These are phyloP conservation scores for Hippocampus barbouri DNA, from an alignment of 2,113 vertebrate species.

Conservation along the genomic window DNA sequence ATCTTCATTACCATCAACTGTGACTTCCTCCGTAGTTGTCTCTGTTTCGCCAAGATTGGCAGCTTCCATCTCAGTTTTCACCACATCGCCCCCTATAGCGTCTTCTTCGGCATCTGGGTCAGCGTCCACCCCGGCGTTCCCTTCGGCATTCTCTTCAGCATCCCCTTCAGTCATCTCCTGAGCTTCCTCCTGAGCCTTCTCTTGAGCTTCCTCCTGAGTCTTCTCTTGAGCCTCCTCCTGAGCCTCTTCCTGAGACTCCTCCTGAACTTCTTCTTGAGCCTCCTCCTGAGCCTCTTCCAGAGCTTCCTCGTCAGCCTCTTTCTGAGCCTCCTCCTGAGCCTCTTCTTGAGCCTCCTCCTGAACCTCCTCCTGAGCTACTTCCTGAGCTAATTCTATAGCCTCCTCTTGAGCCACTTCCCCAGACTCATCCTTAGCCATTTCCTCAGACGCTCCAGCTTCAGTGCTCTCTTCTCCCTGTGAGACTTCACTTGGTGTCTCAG, in stretches of 20 bases:
- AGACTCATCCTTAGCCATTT: background rate
- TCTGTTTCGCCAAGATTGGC: constrained; percentile 35
- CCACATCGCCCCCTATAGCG: background rate
- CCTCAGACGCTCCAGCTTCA: constrained; percentile 18
- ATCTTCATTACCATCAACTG: constrained; percentile 10
- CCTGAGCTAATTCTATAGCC: background rate
- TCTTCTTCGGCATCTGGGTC: background rate
- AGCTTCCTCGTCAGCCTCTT: background rate
- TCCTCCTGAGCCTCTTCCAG: background rate
- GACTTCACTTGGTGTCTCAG: constrained; percentile 15
- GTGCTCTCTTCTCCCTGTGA: constrained; percentile 10
- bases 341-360: background rate
- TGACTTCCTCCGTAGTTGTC: background rate
- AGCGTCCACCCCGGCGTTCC: constrained; percentile 20
- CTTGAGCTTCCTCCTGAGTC: background rate
- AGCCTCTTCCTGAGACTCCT: background rate
- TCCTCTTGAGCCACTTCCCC: background rate
- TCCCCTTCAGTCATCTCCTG: background rate
- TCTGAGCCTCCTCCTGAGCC: background rate
- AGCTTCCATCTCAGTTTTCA: constrained; percentile 39
- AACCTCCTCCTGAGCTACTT: background rate
- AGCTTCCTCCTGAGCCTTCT: background rate
- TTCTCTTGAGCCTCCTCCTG: background rate
- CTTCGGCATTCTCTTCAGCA: constrained; percentile 20
- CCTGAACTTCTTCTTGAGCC: background rate